These are phyloP conservation scores for Zophobas atratus DNA, from an alignment of 1,140 invertebrate genomes.

Conservation along the genomic window DNA sequence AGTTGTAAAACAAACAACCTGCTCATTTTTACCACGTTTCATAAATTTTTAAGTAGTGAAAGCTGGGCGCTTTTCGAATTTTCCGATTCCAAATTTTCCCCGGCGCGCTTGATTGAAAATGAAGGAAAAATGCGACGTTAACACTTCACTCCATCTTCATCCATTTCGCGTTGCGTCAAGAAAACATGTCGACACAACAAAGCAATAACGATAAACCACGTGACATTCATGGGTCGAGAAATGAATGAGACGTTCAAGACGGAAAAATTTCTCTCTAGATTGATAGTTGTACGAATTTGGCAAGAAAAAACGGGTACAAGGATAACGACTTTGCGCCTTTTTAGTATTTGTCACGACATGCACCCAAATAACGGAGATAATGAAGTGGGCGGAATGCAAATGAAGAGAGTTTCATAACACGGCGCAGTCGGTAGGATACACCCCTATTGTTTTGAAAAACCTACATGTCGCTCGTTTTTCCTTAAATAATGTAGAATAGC, in stretches of 20 bases:
- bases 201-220: slow-evolving; percentile 4
- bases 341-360: too few relatives aligned
- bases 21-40: not conserved
- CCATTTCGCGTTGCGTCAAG: slow-evolving; percentile 1
- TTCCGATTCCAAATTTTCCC: not conserved
- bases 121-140: slow-evolving; percentile 3
- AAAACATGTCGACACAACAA: slow-evolving; percentile 7
- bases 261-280: not conserved
- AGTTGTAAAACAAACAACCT: too few relatives aligned
- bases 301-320: not conserved
- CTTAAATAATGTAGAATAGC: slow-evolving; percentile 24
- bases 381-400: too few relatives aligned
- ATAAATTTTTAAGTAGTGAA: slow-evolving; percentile 8
- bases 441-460: not conserved
- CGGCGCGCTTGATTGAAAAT: not conserved
- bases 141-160: slow-evolving; percentile 29
- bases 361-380: too few relatives aligned
- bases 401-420: not conserved
- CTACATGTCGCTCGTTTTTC: not conserved
- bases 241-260: not conserved
- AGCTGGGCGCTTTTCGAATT: not conserved
- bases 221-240: slow-evolving; percentile 9
- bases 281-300: slow-evolving; percentile 1
- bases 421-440: not conserved
- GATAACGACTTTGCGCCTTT: too few relatives aligned